Evolutionary conservation across 2,888 invertebrate species (phyloP).

Genomic region (Tetrapedia diversipes): DNA sequence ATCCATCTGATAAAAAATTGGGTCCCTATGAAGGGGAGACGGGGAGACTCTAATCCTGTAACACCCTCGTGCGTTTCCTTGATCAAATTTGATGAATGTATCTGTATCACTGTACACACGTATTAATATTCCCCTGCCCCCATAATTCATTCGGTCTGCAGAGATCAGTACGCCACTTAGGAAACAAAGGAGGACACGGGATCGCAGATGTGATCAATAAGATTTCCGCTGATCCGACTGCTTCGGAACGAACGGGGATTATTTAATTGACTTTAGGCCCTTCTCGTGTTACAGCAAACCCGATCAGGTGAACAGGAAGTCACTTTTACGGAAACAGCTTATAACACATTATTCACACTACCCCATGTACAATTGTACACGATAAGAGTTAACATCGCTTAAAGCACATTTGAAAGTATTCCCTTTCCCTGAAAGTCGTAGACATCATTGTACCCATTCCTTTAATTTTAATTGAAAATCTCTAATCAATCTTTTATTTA

Average conservation of each 20-base stretch:
- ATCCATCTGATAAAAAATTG: constrained; percentile 59
- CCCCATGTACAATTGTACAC: no score
- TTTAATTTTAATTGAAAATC: no score
- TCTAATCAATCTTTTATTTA: no score
- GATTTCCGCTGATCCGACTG: constrained; percentile 41
- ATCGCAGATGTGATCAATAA: constrained; percentile 60
- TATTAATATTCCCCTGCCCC: constrained; percentile 62
- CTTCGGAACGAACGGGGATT: constrained; percentile 35
- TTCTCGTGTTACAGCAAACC: neutral
- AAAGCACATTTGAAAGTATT: no score
- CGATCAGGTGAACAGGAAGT: constrained; percentile 12
- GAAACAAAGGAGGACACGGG: constrained; percentile 57
- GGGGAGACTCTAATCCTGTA: constrained; percentile 56
- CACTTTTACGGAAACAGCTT: no score
- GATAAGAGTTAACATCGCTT: no score
- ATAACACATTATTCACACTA: no score
- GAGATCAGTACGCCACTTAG: constrained; percentile 58
- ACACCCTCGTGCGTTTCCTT: constrained; percentile 61
- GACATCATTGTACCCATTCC: no score
- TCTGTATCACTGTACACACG: constrained; percentile 60
- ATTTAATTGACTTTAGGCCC: constrained; percentile 55
- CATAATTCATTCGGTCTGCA: constrained; percentile 58
- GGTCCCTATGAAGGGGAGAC: constrained; percentile 44
- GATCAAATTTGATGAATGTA: constrained; percentile 64
- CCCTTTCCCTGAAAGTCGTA: no score